A percentile compares a stretch with the other conserved stretches of the same genome.
phyloP scores from a whole-genome alignment of 2,113 vertebrate species.

The Gymnogyps californianus region DNA sequence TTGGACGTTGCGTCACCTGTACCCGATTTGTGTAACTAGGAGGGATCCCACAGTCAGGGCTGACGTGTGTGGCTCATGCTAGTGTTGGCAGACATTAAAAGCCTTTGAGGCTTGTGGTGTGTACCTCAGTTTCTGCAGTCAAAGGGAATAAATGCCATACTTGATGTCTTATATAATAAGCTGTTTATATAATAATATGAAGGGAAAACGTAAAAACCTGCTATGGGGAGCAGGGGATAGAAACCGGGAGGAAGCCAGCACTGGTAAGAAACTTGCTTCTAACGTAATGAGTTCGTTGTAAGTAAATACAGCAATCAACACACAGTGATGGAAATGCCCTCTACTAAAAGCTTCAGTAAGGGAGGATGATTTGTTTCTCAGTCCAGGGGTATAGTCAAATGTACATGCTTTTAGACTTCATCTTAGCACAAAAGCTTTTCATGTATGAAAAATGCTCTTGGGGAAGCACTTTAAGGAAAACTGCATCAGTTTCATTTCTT shows the following conservation, averaged over 20 bases:
- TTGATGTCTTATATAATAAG: background rate
- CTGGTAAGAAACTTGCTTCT: background rate
- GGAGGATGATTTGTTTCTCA: background rate
- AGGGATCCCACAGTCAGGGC: background rate
- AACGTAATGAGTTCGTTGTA: background rate
- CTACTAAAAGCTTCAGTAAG: background rate
- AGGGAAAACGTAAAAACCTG: accelerated
- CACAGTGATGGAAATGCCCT: background rate
- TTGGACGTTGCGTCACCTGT: background rate
- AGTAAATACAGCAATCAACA: background rate
- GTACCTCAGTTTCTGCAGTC: background rate
- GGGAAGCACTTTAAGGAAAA: background rate
- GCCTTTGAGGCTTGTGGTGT: background rate
- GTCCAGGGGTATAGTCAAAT: background rate
- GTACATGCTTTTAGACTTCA: background rate
- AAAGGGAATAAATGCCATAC: background rate
- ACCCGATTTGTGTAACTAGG: background rate
- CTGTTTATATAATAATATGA: background rate
- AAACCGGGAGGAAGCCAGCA: background rate
- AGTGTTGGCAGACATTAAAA: background rate
- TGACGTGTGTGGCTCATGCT: background rate
- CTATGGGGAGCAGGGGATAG: background rate
- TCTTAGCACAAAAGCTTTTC: background rate
- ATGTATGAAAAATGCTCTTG: background rate
- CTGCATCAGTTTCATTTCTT: background rate